These are phyloP conservation scores for Megalops atlanticus DNA, from an alignment of 2,113 vertebrate genomes.

Conservation along the genomic window DNA sequence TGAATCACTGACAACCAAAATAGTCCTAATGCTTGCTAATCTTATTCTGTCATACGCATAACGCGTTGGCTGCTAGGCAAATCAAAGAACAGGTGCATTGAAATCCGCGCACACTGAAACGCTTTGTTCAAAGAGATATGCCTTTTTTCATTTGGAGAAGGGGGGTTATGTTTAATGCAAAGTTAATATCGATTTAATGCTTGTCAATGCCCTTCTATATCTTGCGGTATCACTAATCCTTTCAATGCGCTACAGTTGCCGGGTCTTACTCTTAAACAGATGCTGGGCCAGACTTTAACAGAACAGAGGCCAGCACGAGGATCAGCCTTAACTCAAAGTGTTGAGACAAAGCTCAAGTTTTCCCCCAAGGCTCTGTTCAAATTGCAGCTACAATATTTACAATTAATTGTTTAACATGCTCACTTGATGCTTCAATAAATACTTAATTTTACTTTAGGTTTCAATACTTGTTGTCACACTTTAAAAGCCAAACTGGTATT, in stretches of 20 bases:
- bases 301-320: neutral
- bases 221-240: slow-evolving; percentile 2
- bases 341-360: slow-evolving; percentile 8
- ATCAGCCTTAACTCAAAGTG: slow-evolving; percentile 8
- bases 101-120: neutral
- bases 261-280: slow-evolving; percentile 54
- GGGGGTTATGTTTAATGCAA: slow-evolving; percentile 68
- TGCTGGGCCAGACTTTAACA: slow-evolving; percentile 42
- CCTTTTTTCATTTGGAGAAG: neutral
- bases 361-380: neutral
- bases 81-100: slow-evolving; percentile 11
- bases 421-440: neutral
- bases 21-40: slow-evolving; percentile 2
- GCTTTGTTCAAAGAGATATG: slow-evolving; percentile 5
- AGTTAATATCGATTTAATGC: slow-evolving; percentile 76
- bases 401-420: neutral
- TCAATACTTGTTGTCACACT: too few relatives aligned
- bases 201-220: slow-evolving; percentile 49
- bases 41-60: neutral
- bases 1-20: too few relatives aligned
- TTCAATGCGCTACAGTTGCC: slow-evolving; percentile 11
- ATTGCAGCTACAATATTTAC: neutral
- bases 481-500: neutral
- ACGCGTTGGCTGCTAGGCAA: neutral
- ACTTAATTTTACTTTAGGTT: neutral